Evolutionary conservation across 2,888 invertebrate genomes (phyloP).

Genomic region (Pycnomerus fuliginosus): DNA sequence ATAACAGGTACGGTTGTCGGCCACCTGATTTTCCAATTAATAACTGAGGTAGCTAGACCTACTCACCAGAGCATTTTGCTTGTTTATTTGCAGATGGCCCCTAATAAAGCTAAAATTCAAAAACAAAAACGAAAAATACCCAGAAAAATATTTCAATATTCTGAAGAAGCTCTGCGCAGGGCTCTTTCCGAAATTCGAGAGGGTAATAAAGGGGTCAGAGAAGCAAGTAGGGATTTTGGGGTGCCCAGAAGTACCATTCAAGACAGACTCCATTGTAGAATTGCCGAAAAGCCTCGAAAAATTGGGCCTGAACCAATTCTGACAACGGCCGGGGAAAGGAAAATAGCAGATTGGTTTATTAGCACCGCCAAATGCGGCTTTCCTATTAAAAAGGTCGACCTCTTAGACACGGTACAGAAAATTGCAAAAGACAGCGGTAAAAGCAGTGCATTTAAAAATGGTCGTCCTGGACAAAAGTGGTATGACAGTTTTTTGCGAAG

Average conservation of each 20-base stretch:
- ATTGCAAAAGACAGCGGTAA: neutral
- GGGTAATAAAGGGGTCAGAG: slow-evolving; percentile 3
- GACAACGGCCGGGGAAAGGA: slow-evolving; percentile 33
- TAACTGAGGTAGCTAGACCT: no score
- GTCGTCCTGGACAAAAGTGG: slow-evolving; percentile 33
- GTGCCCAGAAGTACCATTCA: slow-evolving; percentile 22
- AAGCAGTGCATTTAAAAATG: slow-evolving; percentile 19
- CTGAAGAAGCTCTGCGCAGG: slow-evolving; percentile 11
- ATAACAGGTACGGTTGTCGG: no score
- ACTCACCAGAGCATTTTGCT: no score
- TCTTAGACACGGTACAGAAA: no score
- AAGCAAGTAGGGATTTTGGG: slow-evolving; percentile 16
- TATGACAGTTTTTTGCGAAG: slow-evolving; percentile 34
- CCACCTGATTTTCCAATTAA: no score
- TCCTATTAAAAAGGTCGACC: no score
- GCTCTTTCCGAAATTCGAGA: slow-evolving; percentile 11
- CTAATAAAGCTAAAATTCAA: no score
- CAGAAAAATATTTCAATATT: slow-evolving; percentile 10
- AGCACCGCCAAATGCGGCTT: no score
- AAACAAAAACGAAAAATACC: no score
- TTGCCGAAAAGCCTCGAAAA: slow-evolving; percentile 29
- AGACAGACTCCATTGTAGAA: slow-evolving; percentile 16
- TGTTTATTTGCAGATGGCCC: no score
- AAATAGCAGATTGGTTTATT: slow-evolving; percentile 31
- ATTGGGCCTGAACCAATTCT: slow-evolving; percentile 32